Percentiles rank a stretch among this genome's conserved stretches.
Conservation (phyloP, 35 echinoderm and acorn worm genomes). For the Apostichopus parvimensis region DNA sequence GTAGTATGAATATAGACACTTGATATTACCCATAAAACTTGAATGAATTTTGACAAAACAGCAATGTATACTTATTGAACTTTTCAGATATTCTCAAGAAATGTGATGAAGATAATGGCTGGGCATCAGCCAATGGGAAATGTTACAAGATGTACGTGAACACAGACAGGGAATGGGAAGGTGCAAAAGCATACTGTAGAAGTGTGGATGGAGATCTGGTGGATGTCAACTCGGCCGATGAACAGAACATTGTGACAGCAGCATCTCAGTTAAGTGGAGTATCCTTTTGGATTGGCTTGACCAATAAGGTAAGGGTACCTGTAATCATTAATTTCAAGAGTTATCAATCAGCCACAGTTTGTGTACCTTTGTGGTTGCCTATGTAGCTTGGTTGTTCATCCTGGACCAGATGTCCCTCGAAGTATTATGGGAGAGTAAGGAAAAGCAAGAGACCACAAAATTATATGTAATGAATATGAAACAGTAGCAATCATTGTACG, state of each 20-base stretch:
- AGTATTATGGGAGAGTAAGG: background rate
- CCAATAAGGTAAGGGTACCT: slow-evolving; percentile 49
- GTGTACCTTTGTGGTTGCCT: no score
- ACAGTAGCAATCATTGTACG: background rate
- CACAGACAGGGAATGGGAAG: slow-evolving; percentile 44
- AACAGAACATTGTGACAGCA: slow-evolving; percentile 52
- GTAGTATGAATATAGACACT: no score
- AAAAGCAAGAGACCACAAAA: background rate
- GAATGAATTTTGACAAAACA: no score
- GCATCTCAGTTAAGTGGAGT: background rate
- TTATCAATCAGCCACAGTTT: no score
- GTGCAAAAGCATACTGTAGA: slow-evolving; percentile 68
- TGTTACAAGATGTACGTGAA: slow-evolving; percentile 67
- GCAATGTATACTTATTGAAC: background rate
- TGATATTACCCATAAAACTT: no score
- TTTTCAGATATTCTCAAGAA: slow-evolving; percentile 65
- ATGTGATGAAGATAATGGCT: slow-evolving; percentile 84
- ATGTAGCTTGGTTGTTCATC: no score
- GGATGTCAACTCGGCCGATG: slow-evolving; percentile 27
- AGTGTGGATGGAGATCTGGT: slow-evolving; percentile 58
- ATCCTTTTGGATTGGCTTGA: slow-evolving; percentile 72
- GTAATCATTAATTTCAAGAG: background rate
- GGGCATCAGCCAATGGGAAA: slow-evolving; percentile 54
- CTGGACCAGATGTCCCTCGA: background rate
- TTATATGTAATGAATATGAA: background rate